phyloP scores from a whole-genome alignment of 1,140 invertebrate genomes.

The Daktulosphaira vitifoliae region DNA sequence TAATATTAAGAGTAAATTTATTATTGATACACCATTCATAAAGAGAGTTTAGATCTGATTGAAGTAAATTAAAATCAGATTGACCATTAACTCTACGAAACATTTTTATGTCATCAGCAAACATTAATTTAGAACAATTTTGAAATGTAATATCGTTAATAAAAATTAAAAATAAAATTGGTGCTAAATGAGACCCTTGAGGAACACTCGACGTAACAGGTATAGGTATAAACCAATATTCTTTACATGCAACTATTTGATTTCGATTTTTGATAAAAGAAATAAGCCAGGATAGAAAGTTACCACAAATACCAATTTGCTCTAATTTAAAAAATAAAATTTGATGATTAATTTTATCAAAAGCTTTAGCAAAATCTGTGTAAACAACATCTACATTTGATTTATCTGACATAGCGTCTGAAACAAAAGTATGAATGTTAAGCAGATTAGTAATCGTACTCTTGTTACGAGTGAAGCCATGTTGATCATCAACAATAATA shows the following conservation, averaged over 20 bases:
- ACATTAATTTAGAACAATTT: constrained; percentile 37
- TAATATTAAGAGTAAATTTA: constrained; percentile 12
- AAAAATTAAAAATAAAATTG: constrained; percentile 40
- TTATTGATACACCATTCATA: not conserved
- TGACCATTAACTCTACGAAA: no score
- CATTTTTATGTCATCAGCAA: constrained; percentile 36
- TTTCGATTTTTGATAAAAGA: no score
- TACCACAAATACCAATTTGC: not conserved
- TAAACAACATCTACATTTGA: not conserved
- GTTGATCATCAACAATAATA: constrained; percentile 7
- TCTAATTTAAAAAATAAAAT: not conserved
- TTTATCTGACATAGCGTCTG: not conserved
- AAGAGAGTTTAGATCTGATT: not conserved
- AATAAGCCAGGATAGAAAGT: not conserved
- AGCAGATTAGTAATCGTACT: not conserved
- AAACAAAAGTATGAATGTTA: not conserved
- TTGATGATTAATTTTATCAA: not conserved
- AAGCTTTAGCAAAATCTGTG: not conserved
- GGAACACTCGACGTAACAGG: constrained; percentile 37
- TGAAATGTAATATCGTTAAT: constrained; percentile 40
- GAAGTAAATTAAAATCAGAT: no score
- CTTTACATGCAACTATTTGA: constrained; percentile 21
- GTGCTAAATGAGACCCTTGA: constrained; percentile 40
- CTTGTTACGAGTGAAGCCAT: not conserved
- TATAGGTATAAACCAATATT: constrained; percentile 6